Base-by-base conservation (phyloP, 2,113 vertebrate species). In the Sterrhoptilus dennistouni region DNA sequence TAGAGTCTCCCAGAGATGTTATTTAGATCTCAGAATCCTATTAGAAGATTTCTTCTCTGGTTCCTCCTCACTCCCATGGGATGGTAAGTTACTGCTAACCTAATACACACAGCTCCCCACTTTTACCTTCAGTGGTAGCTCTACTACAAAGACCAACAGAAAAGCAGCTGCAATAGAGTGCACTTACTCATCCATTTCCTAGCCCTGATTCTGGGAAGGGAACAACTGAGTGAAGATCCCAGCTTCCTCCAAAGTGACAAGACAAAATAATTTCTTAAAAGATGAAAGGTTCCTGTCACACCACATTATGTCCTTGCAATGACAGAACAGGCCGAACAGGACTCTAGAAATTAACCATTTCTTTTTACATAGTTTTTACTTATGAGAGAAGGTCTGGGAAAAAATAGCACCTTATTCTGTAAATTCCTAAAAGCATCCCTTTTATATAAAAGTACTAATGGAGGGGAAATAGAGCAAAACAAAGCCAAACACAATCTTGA, bases 211-310 rank as follows among this genome's bases (percentile, higher is more conserved):
- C 56, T 87, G 21, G 49, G 66, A 63, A 76, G 1, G 16, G 33
- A 72, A 44, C 33, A 70, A 71, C 14, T 16, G 21, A 69, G 40
- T 13, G 45, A 77, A 80, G 44, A 96, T 31, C 20, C 8, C 27
- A 90, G 50, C 14, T 86, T 89, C 22, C 28, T 79, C 27, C 14
- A 35, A 83, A 92, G 27, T 44, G 49, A 59, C 66, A 83, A 68
- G 57, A 88, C 66, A 57, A 88, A 95, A 83, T 79, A 79, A 59
- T 61, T 95, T 78, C 44, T 93, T 53, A 86, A 65, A 90, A 80
- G 44, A 80, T 60, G 44, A 90, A 92, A 85, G n/a, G n/a, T 56
- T 11, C 31, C 24, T 92, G 54, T 88, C 79, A 76, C 44, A 80
- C 35, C 24, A 68, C 15, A 88, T 84, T 78, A 63, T 7, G 17